Conservation (phyloP, 2,888 invertebrate genomes). For the Seladonia tumulorum region DNA sequence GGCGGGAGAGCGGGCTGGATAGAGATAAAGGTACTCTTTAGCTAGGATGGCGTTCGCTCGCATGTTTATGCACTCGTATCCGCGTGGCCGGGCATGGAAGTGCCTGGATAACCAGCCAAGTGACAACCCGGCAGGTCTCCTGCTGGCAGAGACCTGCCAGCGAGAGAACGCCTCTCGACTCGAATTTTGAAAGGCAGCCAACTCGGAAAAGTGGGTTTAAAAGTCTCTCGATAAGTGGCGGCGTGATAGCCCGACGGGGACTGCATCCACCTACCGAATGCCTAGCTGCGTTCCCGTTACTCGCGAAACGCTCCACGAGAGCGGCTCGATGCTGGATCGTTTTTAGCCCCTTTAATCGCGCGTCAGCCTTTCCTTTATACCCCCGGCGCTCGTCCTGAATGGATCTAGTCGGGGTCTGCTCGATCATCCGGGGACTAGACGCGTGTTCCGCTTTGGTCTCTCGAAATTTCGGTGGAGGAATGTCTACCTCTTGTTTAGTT, state of each 20-base stretch:
- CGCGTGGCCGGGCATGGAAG: conserved; percentile 83
- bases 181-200: conserved; percentile 84
- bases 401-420: not conserved
- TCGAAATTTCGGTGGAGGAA: too few relatives aligned
- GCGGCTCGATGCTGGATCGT: conserved; percentile 26
- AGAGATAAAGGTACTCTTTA: conserved; percentile 83
- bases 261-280: conserved; percentile 49
- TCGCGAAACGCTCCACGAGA: conserved; percentile 33
- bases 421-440: not conserved
- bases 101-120: conserved; percentile 84
- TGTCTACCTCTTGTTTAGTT: too few relatives aligned
- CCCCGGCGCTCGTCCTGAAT: not conserved
- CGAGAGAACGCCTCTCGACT: conserved; percentile 73
- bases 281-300: conserved; percentile 54
- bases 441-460: not conserved
- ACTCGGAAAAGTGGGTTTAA: conserved; percentile 83
- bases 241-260: conserved; percentile 69
- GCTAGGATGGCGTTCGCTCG: conserved; percentile 82
- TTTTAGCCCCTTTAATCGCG: conserved; percentile 21
- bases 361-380: not conserved
- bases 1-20: conserved; percentile 79
- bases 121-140: conserved; percentile 81
- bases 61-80: conserved; percentile 84
- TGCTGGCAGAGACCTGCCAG: conserved; percentile 71
- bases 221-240: conserved; percentile 83